Percentiles rank a stretch among this genome's conserved stretches.
Conservation (phyloP, 1,140 invertebrate species). For the Nasonia longicornis region DNA sequence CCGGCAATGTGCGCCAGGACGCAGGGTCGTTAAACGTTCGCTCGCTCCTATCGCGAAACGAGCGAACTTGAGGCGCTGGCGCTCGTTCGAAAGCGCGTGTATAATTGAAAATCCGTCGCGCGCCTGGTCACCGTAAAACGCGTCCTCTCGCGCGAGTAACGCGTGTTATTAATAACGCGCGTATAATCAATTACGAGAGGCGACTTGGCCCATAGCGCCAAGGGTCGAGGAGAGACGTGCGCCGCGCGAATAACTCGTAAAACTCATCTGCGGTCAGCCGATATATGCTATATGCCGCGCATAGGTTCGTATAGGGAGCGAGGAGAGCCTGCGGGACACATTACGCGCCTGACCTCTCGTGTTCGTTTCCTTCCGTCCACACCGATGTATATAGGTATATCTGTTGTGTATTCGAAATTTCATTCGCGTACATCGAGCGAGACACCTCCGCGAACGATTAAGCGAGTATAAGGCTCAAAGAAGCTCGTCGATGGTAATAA, state of each 20-base stretch:
- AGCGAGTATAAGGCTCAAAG: neutral
- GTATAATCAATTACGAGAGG: constrained; percentile 57
- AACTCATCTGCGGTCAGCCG: constrained; percentile 65
- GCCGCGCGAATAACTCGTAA: constrained; percentile 57
- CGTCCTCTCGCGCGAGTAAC: constrained; percentile 19
- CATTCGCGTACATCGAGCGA: too few relatives aligned
- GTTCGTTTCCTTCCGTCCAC: neutral
- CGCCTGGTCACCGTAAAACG: constrained; percentile 52
- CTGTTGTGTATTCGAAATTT: too few relatives aligned
- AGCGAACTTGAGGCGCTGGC: constrained; percentile 18
- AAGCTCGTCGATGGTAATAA: constrained; percentile 37
- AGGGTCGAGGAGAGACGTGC: constrained; percentile 61
- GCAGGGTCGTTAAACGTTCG: constrained; percentile 33
- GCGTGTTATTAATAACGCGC: constrained; percentile 59
- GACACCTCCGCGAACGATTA: neutral
- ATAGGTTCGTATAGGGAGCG: constrained; percentile 25
- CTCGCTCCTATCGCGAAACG: constrained; percentile 20
- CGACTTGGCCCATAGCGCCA: constrained; percentile 47
- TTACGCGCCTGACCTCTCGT: neutral
- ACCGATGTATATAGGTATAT: too few relatives aligned
- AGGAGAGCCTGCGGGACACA: constrained; percentile 12
- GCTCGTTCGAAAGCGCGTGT: constrained; percentile 1
- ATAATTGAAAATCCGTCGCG: constrained; percentile 46
- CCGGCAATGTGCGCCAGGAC: neutral
- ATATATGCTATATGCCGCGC: neutral